Evolutionary conservation across 2,888 invertebrate genomes (phyloP).

Genomic region (Marasmarcha lunaedactyla): DNA sequence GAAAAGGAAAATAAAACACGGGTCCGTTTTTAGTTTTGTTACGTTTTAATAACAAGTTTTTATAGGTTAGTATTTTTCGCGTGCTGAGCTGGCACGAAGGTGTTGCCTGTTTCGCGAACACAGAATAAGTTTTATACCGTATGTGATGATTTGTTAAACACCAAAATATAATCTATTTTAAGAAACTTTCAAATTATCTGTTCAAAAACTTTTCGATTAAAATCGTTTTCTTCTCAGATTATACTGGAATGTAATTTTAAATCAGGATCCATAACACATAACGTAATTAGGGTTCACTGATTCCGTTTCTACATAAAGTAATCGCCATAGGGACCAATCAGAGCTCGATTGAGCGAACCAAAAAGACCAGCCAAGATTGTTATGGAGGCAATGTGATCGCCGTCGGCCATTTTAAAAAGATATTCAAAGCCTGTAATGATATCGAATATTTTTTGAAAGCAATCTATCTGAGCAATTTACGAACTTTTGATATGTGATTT

Average conservation of each 20-base stretch:
- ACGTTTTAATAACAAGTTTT: constrained; percentile 22
- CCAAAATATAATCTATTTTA: too few relatives aligned
- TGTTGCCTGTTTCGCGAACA: too few relatives aligned
- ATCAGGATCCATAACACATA: constrained; percentile 28
- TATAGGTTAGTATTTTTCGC: constrained; percentile 6
- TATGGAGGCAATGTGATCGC: constrained; percentile 30
- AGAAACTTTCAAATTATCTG: too few relatives aligned
- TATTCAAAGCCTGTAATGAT: constrained; percentile 53
- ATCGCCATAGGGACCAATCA: constrained; percentile 44
- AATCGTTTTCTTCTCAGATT: too few relatives aligned
- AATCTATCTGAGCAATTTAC: constrained; percentile 14
- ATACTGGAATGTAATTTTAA: constrained; percentile 21
- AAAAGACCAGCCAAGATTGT: constrained; percentile 25
- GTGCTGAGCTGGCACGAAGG: constrained; percentile 3
- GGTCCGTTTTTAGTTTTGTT: constrained; percentile 15
- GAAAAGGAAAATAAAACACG: constrained; percentile 13
- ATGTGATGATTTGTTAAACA: too few relatives aligned
- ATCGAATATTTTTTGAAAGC: constrained; percentile 42
- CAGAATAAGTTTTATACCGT: too few relatives aligned
- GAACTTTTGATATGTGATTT: neutral
- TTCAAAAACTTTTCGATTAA: too few relatives aligned
- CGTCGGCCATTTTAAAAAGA: constrained; percentile 50
- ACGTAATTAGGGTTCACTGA: constrained; percentile 48
- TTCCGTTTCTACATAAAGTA: constrained; percentile 34
- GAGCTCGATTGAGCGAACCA: constrained; percentile 32